These are phyloP conservation scores for Heliconius hermathena DNA, from an alignment of 1,140 invertebrate genomes.

Conservation along the genomic window DNA sequence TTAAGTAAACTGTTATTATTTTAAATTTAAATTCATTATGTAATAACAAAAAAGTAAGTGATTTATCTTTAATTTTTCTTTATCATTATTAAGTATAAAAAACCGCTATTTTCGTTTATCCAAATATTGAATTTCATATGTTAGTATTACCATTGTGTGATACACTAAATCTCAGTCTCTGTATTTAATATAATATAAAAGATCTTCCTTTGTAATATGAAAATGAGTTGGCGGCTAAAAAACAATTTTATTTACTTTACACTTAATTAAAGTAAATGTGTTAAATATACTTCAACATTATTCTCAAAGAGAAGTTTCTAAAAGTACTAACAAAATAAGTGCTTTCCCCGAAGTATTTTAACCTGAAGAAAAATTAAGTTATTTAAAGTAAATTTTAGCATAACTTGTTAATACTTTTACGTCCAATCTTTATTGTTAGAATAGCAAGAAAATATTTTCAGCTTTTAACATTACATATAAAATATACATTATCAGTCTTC, in stretches of 20 bases:
- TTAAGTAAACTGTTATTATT: no score
- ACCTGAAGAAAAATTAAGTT: neutral
- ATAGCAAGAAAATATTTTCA: no score
- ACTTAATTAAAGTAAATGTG: constrained; percentile 3
- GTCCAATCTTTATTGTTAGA: neutral
- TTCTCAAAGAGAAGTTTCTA: neutral
- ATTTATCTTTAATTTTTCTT: no score
- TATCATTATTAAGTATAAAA: no score
- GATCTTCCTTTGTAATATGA: neutral
- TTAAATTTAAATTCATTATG: no score
- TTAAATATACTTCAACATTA: neutral
- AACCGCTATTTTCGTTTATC: no score
- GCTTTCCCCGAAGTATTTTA: neutral
- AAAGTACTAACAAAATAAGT: constrained; percentile 1
- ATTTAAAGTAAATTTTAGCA: neutral
- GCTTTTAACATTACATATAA: no score
- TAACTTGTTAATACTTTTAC: constrained; percentile 2
- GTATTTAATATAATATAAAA: neutral
- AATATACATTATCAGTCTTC: no score
- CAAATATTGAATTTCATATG: no score
- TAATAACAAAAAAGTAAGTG: no score
- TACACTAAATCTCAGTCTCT: no score
- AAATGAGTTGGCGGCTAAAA: neutral
- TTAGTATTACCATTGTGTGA: no score
- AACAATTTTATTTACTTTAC: neutral